phyloP scores from a whole-genome alignment of 2,113 vertebrate species.

The Ibidorhyncha struthersii region DNA sequence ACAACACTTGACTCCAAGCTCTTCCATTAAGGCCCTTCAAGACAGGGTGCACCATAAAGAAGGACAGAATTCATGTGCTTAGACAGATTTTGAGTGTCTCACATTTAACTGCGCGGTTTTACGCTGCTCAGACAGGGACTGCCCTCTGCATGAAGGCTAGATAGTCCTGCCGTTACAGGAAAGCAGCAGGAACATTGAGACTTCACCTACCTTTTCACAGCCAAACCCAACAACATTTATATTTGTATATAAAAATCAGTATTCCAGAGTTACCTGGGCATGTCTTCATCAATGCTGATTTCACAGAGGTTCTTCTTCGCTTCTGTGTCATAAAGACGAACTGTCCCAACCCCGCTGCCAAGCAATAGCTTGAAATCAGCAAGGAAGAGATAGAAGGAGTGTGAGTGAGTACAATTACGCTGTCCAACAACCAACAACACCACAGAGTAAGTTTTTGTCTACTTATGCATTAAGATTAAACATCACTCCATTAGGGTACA shows the following conservation, averaged over 20 bases:
- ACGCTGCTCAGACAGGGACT: background rate
- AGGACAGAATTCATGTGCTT: background rate
- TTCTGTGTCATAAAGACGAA: constrained; percentile 94
- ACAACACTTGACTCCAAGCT: background rate
- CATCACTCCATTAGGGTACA: background rate
- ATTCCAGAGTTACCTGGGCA: constrained; percentile 83
- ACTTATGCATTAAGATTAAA: background rate
- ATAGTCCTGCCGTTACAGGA: background rate
- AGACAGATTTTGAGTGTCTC: background rate
- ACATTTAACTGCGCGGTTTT: background rate
- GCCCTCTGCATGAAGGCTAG: background rate
- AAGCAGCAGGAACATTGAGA: background rate
- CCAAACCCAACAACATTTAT: background rate
- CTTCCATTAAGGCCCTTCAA: background rate
- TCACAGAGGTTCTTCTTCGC: constrained; percentile 98
- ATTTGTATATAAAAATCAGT: background rate
- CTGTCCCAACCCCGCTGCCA: constrained; percentile 91
- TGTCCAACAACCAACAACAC: background rate
- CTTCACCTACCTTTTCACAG: background rate
- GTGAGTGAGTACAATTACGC: background rate
- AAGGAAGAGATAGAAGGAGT: background rate
- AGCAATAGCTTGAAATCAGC: constrained; percentile 84
- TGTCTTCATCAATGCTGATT: constrained; percentile 89
- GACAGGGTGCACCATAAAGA: background rate
- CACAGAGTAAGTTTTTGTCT: background rate